phyloP scores from a whole-genome alignment of 2,797 vertebrate genomes.

The Pseudochirops corinnae region DNA sequence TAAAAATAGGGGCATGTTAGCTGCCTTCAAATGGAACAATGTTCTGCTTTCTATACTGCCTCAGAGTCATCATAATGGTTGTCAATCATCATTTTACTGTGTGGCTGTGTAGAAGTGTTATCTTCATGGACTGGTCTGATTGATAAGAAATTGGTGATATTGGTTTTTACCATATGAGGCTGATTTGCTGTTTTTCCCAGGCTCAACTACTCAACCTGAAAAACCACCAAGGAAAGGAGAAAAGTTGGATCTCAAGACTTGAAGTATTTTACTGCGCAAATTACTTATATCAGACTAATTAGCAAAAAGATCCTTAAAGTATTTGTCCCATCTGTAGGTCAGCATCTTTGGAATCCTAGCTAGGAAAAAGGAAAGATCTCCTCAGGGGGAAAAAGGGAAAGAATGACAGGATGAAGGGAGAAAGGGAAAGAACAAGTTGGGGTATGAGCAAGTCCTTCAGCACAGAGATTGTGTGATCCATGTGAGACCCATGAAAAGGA shows the following conservation, averaged over 20 bases:
- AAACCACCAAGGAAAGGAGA: background rate
- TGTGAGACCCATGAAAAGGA: background rate
- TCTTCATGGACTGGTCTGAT: background rate
- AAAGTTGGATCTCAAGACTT: background rate
- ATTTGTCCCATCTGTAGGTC: background rate
- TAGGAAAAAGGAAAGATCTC: background rate
- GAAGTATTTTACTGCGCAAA: background rate
- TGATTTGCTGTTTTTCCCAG: background rate
- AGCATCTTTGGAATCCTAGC: background rate
- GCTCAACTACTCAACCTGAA: background rate
- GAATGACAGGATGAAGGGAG: background rate
- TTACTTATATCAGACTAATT: background rate
- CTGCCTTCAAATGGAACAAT: background rate
- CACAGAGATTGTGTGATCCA: background rate
- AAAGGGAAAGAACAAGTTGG: background rate
- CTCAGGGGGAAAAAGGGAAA: background rate
- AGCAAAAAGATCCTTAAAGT: too few species aligned
- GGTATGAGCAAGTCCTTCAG: background rate
- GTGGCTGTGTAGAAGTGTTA: background rate
- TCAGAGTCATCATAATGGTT: background rate
- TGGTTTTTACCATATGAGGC: background rate
- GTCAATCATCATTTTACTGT: background rate
- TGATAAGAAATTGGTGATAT: background rate
- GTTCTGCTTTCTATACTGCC: background rate
- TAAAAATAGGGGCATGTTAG: background rate